A percentile compares a stretch with the other conserved stretches of the same genome.
Conservation (phyloP, 2,113 vertebrate genomes). For the Rynchops niger region DNA sequence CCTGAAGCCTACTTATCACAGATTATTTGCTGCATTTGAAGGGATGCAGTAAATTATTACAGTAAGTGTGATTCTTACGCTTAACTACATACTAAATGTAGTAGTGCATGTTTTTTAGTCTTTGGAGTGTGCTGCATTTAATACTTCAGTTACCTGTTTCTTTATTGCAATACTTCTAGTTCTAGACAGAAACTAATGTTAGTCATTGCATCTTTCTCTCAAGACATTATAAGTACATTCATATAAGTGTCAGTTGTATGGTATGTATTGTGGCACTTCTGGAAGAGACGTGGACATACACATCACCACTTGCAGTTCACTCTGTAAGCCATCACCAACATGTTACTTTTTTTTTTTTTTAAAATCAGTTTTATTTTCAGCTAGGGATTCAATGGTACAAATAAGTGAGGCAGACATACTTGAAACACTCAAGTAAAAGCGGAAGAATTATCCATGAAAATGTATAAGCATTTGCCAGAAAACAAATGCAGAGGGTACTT, state of each 20-base stretch:
- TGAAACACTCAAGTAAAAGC: background rate
- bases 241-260: background rate
- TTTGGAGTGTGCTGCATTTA: background rate
- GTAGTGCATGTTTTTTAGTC: background rate
- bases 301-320: background rate
- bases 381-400: background rate
- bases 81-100: background rate
- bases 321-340: background rate
- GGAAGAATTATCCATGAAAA: background rate
- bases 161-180: background rate
- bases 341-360: background rate
- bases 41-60: background rate
- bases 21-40: background rate
- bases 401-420: background rate
- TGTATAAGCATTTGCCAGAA: background rate
- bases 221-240: fast-evolving
- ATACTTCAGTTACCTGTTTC: background rate
- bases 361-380: background rate
- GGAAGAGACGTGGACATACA: background rate
- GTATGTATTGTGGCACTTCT: background rate
- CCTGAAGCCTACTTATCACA: background rate
- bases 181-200: background rate
- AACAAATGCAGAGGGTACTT: background rate
- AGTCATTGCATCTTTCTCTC: background rate
- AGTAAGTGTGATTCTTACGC: background rate